Percentiles rank a stretch among this genome's conserved stretches.
Conservation (phyloP, 2,113 vertebrate genomes). For the Osmerus eperlanus region DNA sequence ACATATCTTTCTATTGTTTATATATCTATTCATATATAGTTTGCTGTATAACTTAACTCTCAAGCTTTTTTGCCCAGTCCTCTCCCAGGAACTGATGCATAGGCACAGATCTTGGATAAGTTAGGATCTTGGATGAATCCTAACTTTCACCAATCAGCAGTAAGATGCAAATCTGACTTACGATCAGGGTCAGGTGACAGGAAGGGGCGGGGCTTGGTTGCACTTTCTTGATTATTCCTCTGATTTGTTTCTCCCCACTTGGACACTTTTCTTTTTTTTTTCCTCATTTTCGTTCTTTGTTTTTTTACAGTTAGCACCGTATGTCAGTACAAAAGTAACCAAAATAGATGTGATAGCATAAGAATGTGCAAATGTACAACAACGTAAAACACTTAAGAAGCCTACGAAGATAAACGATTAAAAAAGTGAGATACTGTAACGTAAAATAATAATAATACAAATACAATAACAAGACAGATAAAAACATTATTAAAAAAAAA, state of each 20-base stretch:
- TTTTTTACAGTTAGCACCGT: constrained; percentile 86
- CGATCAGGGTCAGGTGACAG: constrained; percentile 21
- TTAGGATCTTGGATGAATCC: constrained; percentile 5
- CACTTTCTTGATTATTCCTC: constrained; percentile 35
- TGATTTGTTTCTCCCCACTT: too few relatives aligned
- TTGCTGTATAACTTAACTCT: constrained; percentile 61
- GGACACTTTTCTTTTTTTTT: constrained; percentile 5
- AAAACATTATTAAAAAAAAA: constrained; percentile 36
- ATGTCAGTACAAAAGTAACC: constrained; percentile 78
- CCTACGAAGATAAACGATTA: constrained; percentile 85
- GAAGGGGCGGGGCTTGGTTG: constrained; percentile 30
- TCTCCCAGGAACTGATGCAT: constrained; percentile 24
- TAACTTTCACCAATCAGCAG: constrained; percentile 13
- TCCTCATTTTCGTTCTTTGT: constrained; percentile 20
- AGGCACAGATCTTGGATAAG: constrained; percentile 47
- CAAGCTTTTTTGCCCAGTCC: constrained; percentile 1
- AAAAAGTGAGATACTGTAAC: constrained; percentile 75
- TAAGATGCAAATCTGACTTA: constrained; percentile 13
- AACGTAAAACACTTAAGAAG: constrained; percentile 47
- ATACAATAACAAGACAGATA: constrained; percentile 49
- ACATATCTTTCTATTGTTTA: constrained; percentile 63
- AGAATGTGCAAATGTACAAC: constrained; percentile 98
- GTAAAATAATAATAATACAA: constrained; percentile 49
- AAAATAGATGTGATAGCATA: constrained; percentile 81
- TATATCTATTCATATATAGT: constrained; percentile 66